These are phyloP conservation scores for Scrobipalpa costella DNA, from an alignment of 2,888 invertebrate genomes.

Conservation along the genomic window DNA sequence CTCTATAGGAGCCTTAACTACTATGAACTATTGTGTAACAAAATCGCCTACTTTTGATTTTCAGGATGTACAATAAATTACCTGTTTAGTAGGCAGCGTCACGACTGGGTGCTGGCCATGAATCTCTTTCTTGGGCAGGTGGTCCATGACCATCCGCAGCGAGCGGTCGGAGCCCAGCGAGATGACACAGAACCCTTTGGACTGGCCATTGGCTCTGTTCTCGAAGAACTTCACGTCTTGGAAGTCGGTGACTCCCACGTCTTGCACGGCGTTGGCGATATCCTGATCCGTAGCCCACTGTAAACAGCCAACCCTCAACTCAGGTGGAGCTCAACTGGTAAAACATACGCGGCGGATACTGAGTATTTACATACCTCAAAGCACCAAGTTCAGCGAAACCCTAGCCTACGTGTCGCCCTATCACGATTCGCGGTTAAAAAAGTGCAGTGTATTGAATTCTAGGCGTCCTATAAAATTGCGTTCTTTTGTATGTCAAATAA, in stretches of 20 bases:
- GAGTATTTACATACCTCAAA: conserved; percentile 38
- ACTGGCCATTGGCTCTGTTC: conserved; percentile 98
- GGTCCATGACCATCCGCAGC: conserved; percentile 93
- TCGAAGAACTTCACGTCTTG: conserved; percentile 99
- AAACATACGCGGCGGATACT: conserved; percentile 38
- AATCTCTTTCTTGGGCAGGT: conserved; percentile 96
- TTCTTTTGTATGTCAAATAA: background rate
- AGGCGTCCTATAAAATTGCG: background rate
- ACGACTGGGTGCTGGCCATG: conserved; percentile 98
- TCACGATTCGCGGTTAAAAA: conserved; percentile 1
- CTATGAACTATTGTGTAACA: no score
- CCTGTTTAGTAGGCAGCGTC: conserved; percentile 96
- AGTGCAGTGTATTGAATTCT: background rate
- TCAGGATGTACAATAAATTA: conserved; percentile 47
- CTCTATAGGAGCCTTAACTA: no score
- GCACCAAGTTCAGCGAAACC: conserved; percentile 16
- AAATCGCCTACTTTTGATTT: no score
- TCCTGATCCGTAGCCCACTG: conserved; percentile 99
- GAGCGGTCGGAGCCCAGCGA: conserved; percentile 96
- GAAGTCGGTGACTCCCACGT: conserved; percentile 95
- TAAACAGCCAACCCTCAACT: conserved; percentile 66
- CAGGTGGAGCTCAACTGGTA: conserved; percentile 49
- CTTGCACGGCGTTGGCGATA: conserved; percentile 93
- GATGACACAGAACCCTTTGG: conserved; percentile 98
- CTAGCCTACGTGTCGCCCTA: conserved; percentile 21